Base-by-base conservation (phyloP, 2,888 invertebrate genomes). In the Ennomos erosarius region DNA sequence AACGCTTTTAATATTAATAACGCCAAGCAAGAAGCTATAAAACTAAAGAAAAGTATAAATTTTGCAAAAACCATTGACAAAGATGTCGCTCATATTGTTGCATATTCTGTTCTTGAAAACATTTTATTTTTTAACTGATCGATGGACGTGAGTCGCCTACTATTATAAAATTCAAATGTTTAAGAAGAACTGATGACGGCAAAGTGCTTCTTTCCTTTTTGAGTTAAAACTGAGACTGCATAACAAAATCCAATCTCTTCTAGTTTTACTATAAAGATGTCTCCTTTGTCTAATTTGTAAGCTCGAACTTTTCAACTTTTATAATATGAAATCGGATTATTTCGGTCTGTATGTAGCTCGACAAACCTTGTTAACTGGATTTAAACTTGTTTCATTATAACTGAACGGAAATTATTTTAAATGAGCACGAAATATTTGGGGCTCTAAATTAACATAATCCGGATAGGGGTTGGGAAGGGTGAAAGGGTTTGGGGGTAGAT, bases 371-470 rank as follows among this genome's bases (percentile, higher is more conserved):
- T 68, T 68, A 64, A 59, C 58, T 64, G 62, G 65, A 60, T 62
- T 62, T 64, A 64, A 65, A 68, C 55, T 68, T 67, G 67, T 67
- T 69, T 64, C 67, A 69, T 69, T 69, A 69, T 67, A 67, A 58
- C 63, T 51, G 37, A 65, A 64, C 67, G 68, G 68, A 85, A 85
- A 88, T 88, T 84, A 85, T 88, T 88, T 84, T 79, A 80, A 87
- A 88, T 78, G 85, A 78, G 78, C 79, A 73, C 77, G 76, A 85
- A 87, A 87, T 85, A 86, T 88, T 86, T 82, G 78, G 78, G 67
- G 60, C 80, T 77, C 68, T 68, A 74, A 81, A 88, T 89, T 87
- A 87, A 75, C 84, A 87, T 90, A 88, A 89, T 86, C 88, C 84
- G 73, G 61, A 62, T 63, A 57, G 57, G 57, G 60, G 60, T 60